Evolutionary conservation across 1,140 invertebrate genomes (phyloP), one percentile per base, ranked within the genome.

Genomic region (Venturia canescens): DNA sequence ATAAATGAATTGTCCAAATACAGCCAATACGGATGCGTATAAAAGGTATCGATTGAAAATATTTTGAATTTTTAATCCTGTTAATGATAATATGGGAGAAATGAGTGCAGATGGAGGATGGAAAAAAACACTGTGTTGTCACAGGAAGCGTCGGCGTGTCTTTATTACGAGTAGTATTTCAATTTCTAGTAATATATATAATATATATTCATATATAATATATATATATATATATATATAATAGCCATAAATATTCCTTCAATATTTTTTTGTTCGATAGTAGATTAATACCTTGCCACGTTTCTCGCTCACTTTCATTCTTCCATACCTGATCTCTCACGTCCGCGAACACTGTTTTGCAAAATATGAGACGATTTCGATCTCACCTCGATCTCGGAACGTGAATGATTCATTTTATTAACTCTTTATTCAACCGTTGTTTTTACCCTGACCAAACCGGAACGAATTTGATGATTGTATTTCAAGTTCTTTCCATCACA

Each of bases 111-210:
- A 44, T 74, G 6, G 11, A 26, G 21, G 11, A 48, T 63, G 11
- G 69, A 78, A 63, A 63, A 31, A 70, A 70, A 67, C 31, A 23
- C 53, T 72, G 44, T 80, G 66, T 67, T 78, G 75, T 90, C 87
- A 90, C 89, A 90, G 89, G 88, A 91, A 91, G 89, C 89, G 86
- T 91, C 88, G 87, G 89, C 88, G 86, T 91, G 86, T 91, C 86
- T 90, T 90, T 90, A 89, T 91, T 90, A 90, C 84, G 89, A 91
- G 85, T 91, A 91, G 86, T 91, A 90, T 89, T 89, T 91, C 87
- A 90, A 88, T 91, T 89, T 90, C 88, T 91, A 89, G 83, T 87
- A 29, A 69, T 31, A 69, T 69, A 31, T 31, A 31, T 66, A 66
- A 57, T 57, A 57, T 57, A 57, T 57, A 57, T 57, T 18, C 21